Conservation (phyloP, 2,888 invertebrate genomes). For the Drosophila cyrtoloma region DNA sequence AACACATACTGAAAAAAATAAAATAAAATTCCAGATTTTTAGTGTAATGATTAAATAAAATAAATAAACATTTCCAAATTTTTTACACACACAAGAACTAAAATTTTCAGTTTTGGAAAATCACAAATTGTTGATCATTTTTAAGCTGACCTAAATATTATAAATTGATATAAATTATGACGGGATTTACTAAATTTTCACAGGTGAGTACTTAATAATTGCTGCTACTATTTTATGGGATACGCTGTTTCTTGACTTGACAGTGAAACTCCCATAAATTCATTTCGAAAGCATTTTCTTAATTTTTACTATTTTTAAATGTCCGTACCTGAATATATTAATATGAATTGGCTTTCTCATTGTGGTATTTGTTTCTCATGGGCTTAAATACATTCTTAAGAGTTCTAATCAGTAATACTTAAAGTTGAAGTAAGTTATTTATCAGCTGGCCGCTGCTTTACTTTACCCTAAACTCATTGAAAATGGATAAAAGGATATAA, state of each 20-base stretch:
- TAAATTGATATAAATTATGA: neutral
- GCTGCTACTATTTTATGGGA: neutral
- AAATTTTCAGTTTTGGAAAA: neutral
- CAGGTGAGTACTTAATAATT: neutral
- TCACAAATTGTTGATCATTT: neutral
- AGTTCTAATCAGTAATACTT: neutral
- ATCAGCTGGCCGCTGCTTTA: neutral
- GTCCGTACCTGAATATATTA: no score
- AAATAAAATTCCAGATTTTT: slow-evolving; percentile 1
- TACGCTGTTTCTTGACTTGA: neutral
- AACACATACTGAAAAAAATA: slow-evolving; percentile 17
- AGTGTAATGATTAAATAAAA: slow-evolving; percentile 37
- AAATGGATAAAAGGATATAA: no score
- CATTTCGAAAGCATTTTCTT: no score
- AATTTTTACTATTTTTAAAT: no score
- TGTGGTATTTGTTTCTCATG: no score
- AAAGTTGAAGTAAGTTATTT: neutral
- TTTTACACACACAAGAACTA: neutral
- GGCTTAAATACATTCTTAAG: no score
- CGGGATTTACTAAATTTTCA: neutral
- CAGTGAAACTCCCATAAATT: neutral
- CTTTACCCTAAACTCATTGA: no score
- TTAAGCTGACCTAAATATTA: neutral
- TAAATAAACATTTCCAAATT: neutral
- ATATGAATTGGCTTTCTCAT: no score